Evolutionary conservation across 2,888 invertebrate species (phyloP), one percentile per base, ranked within the genome.

Genomic region (Dastarcus helophoroides): DNA sequence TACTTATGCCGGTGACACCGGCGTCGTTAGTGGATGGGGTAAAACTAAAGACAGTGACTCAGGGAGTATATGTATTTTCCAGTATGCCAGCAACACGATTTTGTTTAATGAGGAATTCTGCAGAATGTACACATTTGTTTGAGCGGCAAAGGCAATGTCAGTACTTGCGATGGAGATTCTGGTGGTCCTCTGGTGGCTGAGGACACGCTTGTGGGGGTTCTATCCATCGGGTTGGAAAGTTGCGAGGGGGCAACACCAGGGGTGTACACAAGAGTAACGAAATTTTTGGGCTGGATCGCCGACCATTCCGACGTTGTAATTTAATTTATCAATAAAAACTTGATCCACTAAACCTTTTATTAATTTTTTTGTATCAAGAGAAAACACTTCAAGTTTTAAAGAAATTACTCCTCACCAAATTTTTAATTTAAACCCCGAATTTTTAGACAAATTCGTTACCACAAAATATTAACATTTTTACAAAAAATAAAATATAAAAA

Each of bases 11-110:
- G n/a, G n/a, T n/a, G n/a, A 23, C 3, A 17, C 17, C 15, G 40
- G 29, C 13, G 35, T 16, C 12, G 31, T 37, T 6, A 36, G 35
- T 17, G 42, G 42, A 4, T 42, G 42, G 40, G 42, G 40, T 6
- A 21, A 32, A 9, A 42, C 36, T 8, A 33, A 24, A 11, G 31
- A 24, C 12, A 22, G 19, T 22, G 19, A 7, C 5, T 30, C 10
- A 8, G 29, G 23, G 2, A 10, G 26, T 6, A 12, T n/a, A n/a
- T n/a, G 11, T 4, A 25, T 31, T n/a, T 25, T 39, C 5, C 15
- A 29, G 14, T 29, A 29, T 5, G 26, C 26, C n/a, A 25, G 23
- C 17, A 32, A 28, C 22, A 31, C 12, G 7, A 29, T 39, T 12
- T 12, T 39, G 6, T 26, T 17, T 14, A 36, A 36, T 15, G 17